Percentiles rank a stretch among this genome's conserved stretches.
These are phyloP conservation scores for Tiliqua scincoides DNA, from an alignment of 2,113 vertebrate species.

Conservation along the genomic window DNA sequence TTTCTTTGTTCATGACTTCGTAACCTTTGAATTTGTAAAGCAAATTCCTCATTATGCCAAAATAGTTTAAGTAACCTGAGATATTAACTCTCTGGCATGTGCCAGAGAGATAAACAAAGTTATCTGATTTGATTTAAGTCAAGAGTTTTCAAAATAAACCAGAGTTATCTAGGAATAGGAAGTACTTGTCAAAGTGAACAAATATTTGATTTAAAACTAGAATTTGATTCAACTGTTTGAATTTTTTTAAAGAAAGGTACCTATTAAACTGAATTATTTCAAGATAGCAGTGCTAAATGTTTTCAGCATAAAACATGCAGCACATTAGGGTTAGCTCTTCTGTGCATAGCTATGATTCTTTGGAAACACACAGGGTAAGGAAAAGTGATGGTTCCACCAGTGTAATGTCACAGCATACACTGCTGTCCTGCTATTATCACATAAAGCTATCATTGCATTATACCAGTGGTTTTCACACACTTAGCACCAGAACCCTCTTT, in stretches of 20 bases:
- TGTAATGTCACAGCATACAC: not conserved
- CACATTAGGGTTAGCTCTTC: not conserved
- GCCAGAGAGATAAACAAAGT: not conserved
- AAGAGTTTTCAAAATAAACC: not conserved
- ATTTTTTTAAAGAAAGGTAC: not conserved
- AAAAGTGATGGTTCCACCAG: not conserved
- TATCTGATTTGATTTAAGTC: not conserved
- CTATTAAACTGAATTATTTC: not conserved
- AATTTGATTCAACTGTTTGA: not conserved
- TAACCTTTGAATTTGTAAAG: conserved; percentile 4
- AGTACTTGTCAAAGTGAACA: too few relatives aligned
- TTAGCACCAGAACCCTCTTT: too few relatives aligned
- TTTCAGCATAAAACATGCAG: not conserved
- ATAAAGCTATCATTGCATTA: not conserved
- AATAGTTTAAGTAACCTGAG: not conserved
- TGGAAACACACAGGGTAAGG: not conserved
- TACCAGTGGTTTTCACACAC: not conserved
- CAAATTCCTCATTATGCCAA: not conserved
- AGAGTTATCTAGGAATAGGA: not conserved
- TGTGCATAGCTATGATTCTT: not conserved
- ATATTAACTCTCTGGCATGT: not conserved
- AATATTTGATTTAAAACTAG: not conserved
- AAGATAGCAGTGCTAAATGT: not conserved
- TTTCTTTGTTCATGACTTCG: not conserved
- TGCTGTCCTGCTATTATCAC: not conserved